These are phyloP conservation scores for Pantelozetes paolii DNA, from an alignment of 2,888 invertebrate genomes.

Conservation along the genomic window DNA sequence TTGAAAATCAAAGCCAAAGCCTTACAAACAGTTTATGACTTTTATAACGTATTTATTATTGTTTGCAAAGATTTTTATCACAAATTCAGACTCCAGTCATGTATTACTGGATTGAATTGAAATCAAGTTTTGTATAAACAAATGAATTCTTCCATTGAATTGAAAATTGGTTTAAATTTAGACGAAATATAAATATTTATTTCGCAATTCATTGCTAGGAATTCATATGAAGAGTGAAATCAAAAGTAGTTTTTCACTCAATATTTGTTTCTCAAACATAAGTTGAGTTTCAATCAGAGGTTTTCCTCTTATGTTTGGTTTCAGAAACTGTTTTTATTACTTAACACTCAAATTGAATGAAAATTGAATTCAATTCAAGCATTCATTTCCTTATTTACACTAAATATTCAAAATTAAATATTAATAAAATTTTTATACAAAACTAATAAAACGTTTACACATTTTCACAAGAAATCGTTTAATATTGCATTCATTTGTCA, in stretches of 20 bases:
- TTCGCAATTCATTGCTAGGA: background rate
- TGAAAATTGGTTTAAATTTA: background rate
- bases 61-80: no score
- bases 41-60: no score
- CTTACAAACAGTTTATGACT: no score
- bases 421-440: background rate
- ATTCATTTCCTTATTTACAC: slow-evolving; percentile 24
- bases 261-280: background rate
- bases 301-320: background rate
- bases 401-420: background rate
- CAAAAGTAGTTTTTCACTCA: background rate
- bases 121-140: no score
- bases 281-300: background rate
- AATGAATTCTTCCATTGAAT: background rate
- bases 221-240: background rate
- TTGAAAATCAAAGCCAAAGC: no score
- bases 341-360: slow-evolving; percentile 26
- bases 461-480: background rate
- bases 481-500: background rate
- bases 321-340: background rate
- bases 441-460: no score
- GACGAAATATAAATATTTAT: slow-evolving; percentile 3
- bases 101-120: no score
- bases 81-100: no score
- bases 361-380: slow-evolving; percentile 13